Evolutionary conservation across 2,797 vertebrate species (phyloP).

Genomic region (Catharus ustulatus): DNA sequence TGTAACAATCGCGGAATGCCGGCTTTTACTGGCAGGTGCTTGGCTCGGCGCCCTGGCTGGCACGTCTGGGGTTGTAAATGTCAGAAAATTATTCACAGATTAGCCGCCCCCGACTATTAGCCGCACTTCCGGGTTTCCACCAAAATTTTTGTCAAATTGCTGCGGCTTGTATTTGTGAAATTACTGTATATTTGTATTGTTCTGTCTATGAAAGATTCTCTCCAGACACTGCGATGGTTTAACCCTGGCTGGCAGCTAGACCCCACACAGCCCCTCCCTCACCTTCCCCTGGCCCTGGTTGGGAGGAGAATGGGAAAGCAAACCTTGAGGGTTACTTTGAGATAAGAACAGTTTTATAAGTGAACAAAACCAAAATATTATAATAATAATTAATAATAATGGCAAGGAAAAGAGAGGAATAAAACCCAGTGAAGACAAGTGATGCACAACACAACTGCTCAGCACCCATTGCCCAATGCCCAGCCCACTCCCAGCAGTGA

Average conservation of each 20-base stretch:
- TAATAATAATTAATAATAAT: background rate
- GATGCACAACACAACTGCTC: background rate
- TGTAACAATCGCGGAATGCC: too few species aligned
- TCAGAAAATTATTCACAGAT: too few species aligned
- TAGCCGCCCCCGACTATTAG: too few species aligned
- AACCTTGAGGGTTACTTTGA: background rate
- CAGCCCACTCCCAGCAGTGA: background rate
- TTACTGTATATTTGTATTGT: background rate
- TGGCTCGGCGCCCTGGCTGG: too few species aligned
- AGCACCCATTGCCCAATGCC: too few species aligned
- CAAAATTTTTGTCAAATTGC: too few species aligned
- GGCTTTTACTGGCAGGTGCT: too few species aligned
- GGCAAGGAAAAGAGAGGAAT: background rate
- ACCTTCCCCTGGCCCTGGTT: too few species aligned
- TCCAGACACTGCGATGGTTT: background rate
- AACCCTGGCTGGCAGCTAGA: background rate
- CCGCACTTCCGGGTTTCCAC: too few species aligned
- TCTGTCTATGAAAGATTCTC: background rate
- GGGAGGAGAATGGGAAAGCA: background rate
- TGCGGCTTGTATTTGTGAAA: too few species aligned
- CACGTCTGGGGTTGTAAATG: too few species aligned
- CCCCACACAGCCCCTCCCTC: background rate
- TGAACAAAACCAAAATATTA: background rate
- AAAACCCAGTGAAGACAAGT: background rate
- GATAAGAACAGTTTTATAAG: background rate